Percentiles rank a stretch among this genome's conserved stretches.
These are phyloP conservation scores for Myanophis thanlyinensis DNA, from an alignment of 2,113 vertebrate genomes.

Conservation along the genomic window DNA sequence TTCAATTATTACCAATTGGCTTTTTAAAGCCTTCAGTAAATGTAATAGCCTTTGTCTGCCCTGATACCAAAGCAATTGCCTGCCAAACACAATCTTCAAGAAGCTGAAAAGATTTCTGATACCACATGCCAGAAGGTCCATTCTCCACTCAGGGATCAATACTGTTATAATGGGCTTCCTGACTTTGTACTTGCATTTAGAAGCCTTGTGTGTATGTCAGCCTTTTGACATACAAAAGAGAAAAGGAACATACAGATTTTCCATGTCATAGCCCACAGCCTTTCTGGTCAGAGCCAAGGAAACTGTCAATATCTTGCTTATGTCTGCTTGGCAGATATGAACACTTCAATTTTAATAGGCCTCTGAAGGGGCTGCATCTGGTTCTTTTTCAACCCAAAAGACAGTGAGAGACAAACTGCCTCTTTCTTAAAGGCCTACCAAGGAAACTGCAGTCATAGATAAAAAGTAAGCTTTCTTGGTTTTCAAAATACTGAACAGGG, in stretches of 20 bases:
- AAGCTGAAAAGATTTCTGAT: background rate
- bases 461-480: background rate
- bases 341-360: slow-evolving; percentile 56
- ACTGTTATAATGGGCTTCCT: rapidly evolving
- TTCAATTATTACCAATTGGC: slow-evolving; percentile 15
- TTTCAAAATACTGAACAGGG: background rate
- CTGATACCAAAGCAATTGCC: slow-evolving; percentile 50
- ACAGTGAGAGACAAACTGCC: background rate
- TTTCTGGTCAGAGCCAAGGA: slow-evolving; percentile 19
- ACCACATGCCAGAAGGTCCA: background rate
- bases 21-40: slow-evolving; percentile 39
- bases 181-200: rapidly evolving
- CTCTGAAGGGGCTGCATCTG: slow-evolving; percentile 33
- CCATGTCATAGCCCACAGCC: background rate
- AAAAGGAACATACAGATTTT: background rate
- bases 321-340: slow-evolving; percentile 29
- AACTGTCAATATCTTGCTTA: slow-evolving; percentile 38
- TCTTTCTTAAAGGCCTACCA: rapidly evolving
- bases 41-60: slow-evolving; percentile 50
- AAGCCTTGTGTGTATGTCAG: slow-evolving; percentile 1
- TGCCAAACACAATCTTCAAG: slow-evolving; percentile 49
- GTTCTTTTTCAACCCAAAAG: slow-evolving; percentile 15
- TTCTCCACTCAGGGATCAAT: background rate
- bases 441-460: background rate
- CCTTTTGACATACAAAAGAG: background rate